A percentile compares a stretch with the other conserved stretches of the same genome.
phyloP scores from a whole-genome alignment of 2,888 invertebrate genomes.

The Cephalotes varians region DNA sequence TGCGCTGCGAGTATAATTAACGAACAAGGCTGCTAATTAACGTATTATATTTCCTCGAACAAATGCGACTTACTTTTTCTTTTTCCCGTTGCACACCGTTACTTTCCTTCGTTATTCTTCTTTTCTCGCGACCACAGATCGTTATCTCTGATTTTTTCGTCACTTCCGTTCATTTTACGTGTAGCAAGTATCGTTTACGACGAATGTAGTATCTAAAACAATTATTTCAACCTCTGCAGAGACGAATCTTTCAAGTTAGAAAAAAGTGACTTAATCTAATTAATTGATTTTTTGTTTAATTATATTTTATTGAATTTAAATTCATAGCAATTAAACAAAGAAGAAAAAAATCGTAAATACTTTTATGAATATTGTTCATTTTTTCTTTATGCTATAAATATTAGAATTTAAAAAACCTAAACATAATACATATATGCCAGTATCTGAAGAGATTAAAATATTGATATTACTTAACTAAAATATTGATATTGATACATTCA shows the following conservation, averaged over 20 bases:
- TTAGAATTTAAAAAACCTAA: not conserved
- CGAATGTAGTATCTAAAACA: not conserved
- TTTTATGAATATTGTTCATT: not conserved
- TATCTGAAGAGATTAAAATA: not conserved
- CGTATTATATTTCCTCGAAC: conserved; percentile 24
- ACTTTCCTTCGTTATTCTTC: conserved; percentile 41
- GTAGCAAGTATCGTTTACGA: not conserved
- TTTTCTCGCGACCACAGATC: conserved; percentile 2
- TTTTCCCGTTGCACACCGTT: conserved; percentile 25
- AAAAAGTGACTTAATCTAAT: not conserved
- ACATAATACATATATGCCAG: not conserved
- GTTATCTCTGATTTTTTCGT: conserved; percentile 2
- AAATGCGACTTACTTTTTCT: conserved; percentile 37
- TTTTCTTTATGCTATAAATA: not conserved
- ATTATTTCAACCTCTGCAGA: not conserved
- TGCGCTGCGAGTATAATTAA: conserved; percentile 5
- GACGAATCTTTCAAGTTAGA: not conserved
- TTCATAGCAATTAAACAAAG: not conserved
- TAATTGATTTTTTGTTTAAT: not conserved
- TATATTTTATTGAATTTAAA: not conserved
- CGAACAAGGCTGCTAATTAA: conserved; percentile 30
- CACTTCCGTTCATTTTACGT: not conserved
- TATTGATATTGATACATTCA: not conserved
- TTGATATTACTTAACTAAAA: too few species aligned
- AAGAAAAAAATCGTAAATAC: not conserved